phyloP scores from a whole-genome alignment of 1,140 invertebrate species.

The Melanaphis sacchari region DNA sequence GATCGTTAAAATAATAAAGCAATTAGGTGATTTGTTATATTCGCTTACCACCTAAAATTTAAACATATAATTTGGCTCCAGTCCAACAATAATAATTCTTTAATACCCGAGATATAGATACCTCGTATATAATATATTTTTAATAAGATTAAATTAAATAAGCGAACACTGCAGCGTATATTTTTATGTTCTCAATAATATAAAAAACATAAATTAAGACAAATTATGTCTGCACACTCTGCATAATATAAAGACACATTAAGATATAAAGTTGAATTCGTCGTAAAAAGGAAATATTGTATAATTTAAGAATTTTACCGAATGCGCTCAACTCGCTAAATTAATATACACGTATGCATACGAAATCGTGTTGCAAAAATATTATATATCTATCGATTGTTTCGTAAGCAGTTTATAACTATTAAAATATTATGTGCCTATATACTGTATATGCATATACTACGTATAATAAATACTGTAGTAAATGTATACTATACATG shows the following conservation, averaged over 20 bases:
- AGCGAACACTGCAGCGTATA: not conserved
- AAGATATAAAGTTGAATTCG: not conserved
- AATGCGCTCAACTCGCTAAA: not conserved
- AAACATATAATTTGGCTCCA: not conserved
- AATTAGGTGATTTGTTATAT: constrained; percentile 24
- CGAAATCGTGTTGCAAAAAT: not conserved
- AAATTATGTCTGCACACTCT: not conserved
- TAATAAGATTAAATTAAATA: constrained; percentile 36
- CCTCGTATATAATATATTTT: not conserved
- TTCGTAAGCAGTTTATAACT: not conserved
- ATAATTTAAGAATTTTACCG: not conserved
- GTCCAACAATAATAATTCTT: constrained; percentile 15
- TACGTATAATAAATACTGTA: not conserved
- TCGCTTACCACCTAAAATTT: constrained; percentile 11
- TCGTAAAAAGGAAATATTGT: not conserved
- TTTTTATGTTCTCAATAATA: constrained; percentile 16
- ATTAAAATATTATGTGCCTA: not conserved
- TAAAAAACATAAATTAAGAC: constrained; percentile 10
- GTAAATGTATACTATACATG: not conserved
- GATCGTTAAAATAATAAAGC: constrained; percentile 42
- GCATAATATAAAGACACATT: not conserved
- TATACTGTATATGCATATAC: not conserved
- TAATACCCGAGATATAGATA: not conserved
- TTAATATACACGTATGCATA: not conserved
- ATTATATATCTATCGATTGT: not conserved